A percentile compares a stretch with the other conserved stretches of the same genome.
These are phyloP conservation scores for Papilio polyxenes DNA, from an alignment of 1,140 invertebrate species.

Conservation along the genomic window DNA sequence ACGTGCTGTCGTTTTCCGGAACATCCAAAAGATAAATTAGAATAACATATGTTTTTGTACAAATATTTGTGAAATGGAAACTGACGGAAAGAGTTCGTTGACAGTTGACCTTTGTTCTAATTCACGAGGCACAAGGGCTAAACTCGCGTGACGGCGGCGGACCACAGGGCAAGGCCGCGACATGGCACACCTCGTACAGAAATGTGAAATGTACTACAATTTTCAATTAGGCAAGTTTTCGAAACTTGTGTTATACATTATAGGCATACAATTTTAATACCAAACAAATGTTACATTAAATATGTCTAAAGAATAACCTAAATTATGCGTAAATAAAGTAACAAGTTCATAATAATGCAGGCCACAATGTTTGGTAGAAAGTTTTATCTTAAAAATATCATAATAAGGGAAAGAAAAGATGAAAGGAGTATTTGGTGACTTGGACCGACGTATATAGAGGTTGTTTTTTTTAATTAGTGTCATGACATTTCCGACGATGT, in stretches of 20 bases:
- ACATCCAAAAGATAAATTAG: neutral
- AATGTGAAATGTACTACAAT: neutral
- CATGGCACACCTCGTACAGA: neutral
- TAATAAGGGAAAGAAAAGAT: neutral
- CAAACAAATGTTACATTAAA: too few relatives aligned
- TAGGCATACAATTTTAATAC: too few relatives aligned
- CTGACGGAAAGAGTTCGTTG: neutral
- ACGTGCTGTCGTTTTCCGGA: too few relatives aligned
- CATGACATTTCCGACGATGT: neutral
- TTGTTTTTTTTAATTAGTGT: neutral
- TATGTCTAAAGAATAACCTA: too few relatives aligned
- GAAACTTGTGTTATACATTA: neutral
- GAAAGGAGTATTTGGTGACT: neutral
- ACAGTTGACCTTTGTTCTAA: neutral
- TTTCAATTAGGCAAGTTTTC: neutral
- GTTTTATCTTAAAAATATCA: neutral
- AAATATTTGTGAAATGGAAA: neutral
- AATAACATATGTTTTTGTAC: neutral
- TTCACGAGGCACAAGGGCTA: neutral
- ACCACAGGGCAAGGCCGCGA: neutral
- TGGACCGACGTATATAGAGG: neutral
- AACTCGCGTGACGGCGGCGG: neutral
- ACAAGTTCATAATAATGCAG: neutral
- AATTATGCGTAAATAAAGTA: too few relatives aligned
- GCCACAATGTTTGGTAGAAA: neutral